Evolutionary conservation across 2,888 invertebrate species (phyloP).

Genomic region (Malachius bipustulatus): DNA sequence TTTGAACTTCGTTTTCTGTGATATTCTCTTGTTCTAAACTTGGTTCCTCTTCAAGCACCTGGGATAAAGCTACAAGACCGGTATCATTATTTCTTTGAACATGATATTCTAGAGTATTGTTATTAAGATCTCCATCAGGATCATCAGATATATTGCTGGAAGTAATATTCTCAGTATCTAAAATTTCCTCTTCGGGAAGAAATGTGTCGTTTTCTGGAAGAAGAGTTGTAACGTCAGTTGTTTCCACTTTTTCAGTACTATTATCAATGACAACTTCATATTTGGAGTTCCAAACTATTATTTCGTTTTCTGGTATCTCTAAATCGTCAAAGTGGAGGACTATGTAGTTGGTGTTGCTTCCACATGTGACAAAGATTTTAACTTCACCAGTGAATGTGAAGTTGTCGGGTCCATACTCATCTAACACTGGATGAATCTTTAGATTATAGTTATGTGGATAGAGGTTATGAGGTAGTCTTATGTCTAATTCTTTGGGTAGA

Average conservation of each 20-base stretch:
- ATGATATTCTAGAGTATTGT: no score
- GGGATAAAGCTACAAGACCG: no score
- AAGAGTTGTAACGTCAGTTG: constrained; percentile 8
- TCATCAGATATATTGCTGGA: not conserved
- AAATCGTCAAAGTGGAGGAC: constrained; percentile 30
- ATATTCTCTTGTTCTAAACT: not conserved
- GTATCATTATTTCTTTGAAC: no score
- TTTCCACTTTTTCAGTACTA: constrained; percentile 13
- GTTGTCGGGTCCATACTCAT: constrained; percentile 26
- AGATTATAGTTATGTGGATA: constrained; percentile 29
- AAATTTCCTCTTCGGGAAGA: not conserved
- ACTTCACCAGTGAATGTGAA: constrained; percentile 32
- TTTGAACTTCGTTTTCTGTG: not conserved
- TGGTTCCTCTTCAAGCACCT: not conserved
- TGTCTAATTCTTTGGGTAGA: constrained; percentile 20
- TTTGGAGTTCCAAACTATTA: constrained; percentile 20
- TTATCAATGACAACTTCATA: constrained; percentile 13
- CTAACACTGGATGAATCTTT: constrained; percentile 30
- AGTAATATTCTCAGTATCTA: not conserved
- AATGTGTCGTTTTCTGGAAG: not conserved
- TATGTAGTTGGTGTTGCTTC: constrained; percentile 28
- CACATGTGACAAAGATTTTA: constrained; percentile 28
- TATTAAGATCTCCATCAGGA: no score
- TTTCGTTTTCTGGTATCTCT: constrained; percentile 24
- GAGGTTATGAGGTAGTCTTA: constrained; percentile 26